phyloP scores from a whole-genome alignment of 2,797 vertebrate species.

The Schizopygopsis pylzovi region DNA sequence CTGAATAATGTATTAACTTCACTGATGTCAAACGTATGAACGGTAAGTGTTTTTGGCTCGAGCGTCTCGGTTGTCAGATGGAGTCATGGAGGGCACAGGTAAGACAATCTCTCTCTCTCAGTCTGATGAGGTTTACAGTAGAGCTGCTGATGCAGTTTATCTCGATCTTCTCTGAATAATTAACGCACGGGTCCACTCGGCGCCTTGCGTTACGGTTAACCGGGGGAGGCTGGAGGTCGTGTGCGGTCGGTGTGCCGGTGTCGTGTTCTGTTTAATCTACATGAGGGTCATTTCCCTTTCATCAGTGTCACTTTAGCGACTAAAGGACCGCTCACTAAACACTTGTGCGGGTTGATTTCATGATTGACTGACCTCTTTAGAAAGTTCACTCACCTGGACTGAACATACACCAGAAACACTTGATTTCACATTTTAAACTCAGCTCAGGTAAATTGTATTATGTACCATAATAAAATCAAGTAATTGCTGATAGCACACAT shows the following conservation, averaged over 20 bases:
- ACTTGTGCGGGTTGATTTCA: background rate
- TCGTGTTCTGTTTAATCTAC: conserved; percentile 57
- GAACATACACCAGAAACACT: background rate
- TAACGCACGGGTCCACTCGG: conserved; percentile 27
- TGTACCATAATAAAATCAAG: background rate
- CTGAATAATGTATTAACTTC: background rate
- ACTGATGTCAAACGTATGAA: no score
- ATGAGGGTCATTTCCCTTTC: conserved; percentile 51
- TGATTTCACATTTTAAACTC: background rate
- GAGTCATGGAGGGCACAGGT: conserved; percentile 4
- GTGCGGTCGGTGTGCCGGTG: conserved; percentile 18
- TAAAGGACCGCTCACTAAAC: conserved; percentile 19
- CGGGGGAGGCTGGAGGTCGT: conserved; percentile 37
- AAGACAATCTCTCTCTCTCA: conserved; percentile 39
- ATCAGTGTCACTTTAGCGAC: conserved; percentile 10
- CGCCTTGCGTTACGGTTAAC: conserved; percentile 49
- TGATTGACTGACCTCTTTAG: background rate
- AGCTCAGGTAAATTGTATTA: background rate
- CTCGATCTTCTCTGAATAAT: conserved; percentile 55
- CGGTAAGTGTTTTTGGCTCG: background rate
- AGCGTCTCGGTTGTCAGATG: background rate
- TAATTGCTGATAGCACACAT: background rate
- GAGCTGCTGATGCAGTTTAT: conserved; percentile 46
- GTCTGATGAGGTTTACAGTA: conserved; percentile 12
- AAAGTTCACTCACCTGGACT: background rate